Conservation (phyloP, 2,797 vertebrate genomes). For the Streptopelia turtur region DNA sequence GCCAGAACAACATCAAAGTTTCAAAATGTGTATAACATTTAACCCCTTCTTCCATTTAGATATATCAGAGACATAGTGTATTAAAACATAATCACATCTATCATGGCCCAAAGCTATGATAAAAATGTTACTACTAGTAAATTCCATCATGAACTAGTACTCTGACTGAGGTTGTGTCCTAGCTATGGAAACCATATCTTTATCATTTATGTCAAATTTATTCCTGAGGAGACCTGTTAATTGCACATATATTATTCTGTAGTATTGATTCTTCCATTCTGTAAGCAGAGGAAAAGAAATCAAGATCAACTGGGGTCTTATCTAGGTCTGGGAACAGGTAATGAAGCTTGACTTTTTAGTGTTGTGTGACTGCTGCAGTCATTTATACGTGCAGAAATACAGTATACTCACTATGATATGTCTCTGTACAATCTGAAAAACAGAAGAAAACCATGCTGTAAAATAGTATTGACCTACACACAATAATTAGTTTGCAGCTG, state of each 20-base stretch:
- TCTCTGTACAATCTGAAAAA: not conserved
- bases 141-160: not conserved
- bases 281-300: not conserved
- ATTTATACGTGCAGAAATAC: not conserved
- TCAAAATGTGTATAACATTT: not conserved
- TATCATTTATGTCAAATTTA: not conserved
- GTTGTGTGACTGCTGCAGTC: not conserved
- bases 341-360: not conserved
- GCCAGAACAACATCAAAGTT: not conserved
- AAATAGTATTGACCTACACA: rapidly evolving
- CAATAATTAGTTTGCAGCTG: not conserved
- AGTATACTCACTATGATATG: not conserved
- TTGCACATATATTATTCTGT: not conserved
- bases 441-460: not conserved
- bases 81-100: not conserved
- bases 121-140: not conserved
- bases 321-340: not conserved
- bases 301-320: not conserved
- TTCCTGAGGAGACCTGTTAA: not conserved
- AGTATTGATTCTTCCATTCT: not conserved
- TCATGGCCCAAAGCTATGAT: not conserved
- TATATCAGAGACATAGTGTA: not conserved
- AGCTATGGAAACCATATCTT: not conserved
- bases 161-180: not conserved
- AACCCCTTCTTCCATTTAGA: not conserved